Percentiles rank a stretch among this genome's conserved stretches.
phyloP scores from a whole-genome alignment of 2,888 invertebrate genomes.

The Lamellibrachia columna region DNA sequence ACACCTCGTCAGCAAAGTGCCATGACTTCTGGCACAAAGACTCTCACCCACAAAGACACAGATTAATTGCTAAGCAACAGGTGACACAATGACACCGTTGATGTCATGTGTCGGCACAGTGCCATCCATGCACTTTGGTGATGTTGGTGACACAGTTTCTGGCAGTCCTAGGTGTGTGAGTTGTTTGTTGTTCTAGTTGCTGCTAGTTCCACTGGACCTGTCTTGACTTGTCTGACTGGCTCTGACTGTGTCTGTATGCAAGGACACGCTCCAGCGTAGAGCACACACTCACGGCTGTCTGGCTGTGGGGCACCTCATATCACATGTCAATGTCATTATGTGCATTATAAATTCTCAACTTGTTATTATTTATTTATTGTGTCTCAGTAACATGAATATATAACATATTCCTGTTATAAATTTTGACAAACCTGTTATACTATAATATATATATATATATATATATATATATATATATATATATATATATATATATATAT shows the following conservation, averaged over 20 bases:
- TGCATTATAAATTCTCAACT: too few species aligned
- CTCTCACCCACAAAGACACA: not conserved
- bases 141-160: not conserved
- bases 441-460: not conserved
- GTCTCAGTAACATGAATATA: too few species aligned
- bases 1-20: not conserved
- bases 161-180: not conserved
- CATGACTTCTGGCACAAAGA: not conserved
- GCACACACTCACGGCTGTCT: not conserved
- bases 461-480: slow-evolving; percentile 20
- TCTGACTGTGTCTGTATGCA: not conserved
- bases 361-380: too few species aligned
- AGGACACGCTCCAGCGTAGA: not conserved
- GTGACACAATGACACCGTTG: not conserved
- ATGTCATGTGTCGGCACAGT: not conserved
- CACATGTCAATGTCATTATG: too few species aligned
- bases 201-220: not conserved
- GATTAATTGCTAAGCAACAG: not conserved
- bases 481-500: slow-evolving; percentile 7
- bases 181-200: not conserved
- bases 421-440: too few species aligned
- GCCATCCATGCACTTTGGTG: not conserved
- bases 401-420: too few species aligned
- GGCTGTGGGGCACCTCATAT: not conserved
- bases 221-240: not conserved